A percentile compares a stretch with the other conserved stretches of the same genome.
phyloP scores from a whole-genome alignment of 1,140 invertebrate species.

The Temnothorax nylanderi region DNA sequence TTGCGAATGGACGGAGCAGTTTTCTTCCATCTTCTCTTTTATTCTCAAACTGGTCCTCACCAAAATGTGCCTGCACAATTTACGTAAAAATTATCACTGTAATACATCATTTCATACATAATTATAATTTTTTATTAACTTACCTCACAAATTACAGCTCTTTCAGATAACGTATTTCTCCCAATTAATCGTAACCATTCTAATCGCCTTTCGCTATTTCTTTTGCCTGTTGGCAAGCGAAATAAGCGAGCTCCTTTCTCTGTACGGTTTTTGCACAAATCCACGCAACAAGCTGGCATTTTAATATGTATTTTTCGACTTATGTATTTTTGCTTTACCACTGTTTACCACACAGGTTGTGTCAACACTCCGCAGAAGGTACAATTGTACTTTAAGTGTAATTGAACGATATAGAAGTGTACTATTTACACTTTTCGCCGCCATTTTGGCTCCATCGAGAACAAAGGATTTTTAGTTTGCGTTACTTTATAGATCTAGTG shows the following conservation, averaged over 20 bases:
- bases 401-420: too few species aligned
- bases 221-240: not conserved
- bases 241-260: not conserved
- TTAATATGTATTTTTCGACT: too few species aligned
- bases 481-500: too few species aligned
- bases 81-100: not conserved
- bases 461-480: too few species aligned
- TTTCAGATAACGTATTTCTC: not conserved
- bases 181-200: not conserved
- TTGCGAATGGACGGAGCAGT: not conserved
- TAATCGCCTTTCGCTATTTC: not conserved
- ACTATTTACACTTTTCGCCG: too few species aligned
- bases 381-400: too few species aligned
- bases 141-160: not conserved
- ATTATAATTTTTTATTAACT: too few species aligned
- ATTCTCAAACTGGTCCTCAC: not conserved
- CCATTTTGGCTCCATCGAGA: too few species aligned
- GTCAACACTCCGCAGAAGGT: too few species aligned
- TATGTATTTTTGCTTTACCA: too few species aligned
- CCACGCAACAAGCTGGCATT: not conserved
- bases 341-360: too few species aligned
- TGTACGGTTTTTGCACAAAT: not conserved
- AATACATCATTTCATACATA: not conserved
- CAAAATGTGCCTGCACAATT: not conserved
- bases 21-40: not conserved